Evolutionary conservation across 2,888 invertebrate genomes (phyloP), one percentile per base, ranked within the genome.

Genomic region (Malthinus flaveolus): DNA sequence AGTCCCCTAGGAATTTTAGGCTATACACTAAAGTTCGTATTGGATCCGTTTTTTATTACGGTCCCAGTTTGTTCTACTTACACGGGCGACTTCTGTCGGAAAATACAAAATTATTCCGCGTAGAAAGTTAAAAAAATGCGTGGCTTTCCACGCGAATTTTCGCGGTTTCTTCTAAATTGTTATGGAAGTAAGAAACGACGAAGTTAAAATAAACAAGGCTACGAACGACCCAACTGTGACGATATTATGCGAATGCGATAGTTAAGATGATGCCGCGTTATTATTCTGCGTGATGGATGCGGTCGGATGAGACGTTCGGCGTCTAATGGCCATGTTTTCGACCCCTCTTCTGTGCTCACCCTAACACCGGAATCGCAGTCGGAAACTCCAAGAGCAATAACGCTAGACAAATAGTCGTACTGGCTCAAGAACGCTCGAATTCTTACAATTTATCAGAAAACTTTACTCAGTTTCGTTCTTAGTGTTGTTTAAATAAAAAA

Each of bases 341-440:
- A 49, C 49, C 54, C 52, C 57, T 58, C 57, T 49, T 53, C 53
- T 51, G 57, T 46, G 58, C 53, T 47, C 60, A 54, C 61, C 57
- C 57, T 51, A 56, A 56, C 65, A 64, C 59, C 64, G 67, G 67
- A 67, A 66, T 63, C 63, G 52, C 63, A 52, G 55, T 63, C 66
- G 68, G 68, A 69, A 68, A 46, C 62, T 64, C 57, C 52, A 63
- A 59, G 63, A 66, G 68, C 66, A 68, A 68, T 68, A 67, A 66
- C 62, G 65, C 61, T 65, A 70, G 70, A 70, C 68, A 70, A 70
- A 70, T 68, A 69, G 66, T 61, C 54, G 52, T 51, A 44, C 23
- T 34, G 53, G 32, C 35, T 60, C 49, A 56, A 60, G 56, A 60
- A 48, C 56, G 56, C 49, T 36, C 37, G 37, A 37, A 39, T 49